Percentiles rank a stretch among this genome's conserved stretches.
Conservation (phyloP, 2,888 invertebrate species). For the Chesias legatella region DNA sequence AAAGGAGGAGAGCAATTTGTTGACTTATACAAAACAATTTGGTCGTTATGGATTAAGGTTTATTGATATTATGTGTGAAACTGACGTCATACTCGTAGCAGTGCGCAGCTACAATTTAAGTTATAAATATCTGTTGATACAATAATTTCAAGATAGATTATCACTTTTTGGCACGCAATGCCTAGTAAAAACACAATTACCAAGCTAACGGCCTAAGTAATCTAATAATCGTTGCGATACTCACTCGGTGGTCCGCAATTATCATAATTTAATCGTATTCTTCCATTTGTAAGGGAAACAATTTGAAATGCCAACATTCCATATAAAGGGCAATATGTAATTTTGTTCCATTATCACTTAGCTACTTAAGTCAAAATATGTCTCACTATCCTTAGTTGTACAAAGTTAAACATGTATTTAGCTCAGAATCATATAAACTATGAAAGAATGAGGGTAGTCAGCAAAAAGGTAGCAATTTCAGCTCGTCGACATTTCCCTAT, state of each 20-base stretch:
- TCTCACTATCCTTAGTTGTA: no score
- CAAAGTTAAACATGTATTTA: constrained; percentile 15
- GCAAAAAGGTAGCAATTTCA: constrained; percentile 68
- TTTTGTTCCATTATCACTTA: constrained; percentile 43
- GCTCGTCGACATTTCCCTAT: constrained; percentile 75
- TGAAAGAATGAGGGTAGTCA: constrained; percentile 36
- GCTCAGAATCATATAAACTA: constrained; percentile 9
- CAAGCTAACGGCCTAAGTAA: not conserved
- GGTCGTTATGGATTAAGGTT: no score
- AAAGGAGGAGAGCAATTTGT: constrained; percentile 3
- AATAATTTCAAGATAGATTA: constrained; percentile 12
- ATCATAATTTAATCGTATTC: constrained; percentile 44
- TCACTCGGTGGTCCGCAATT: constrained; percentile 19
- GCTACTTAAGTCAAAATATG: constrained; percentile 7
- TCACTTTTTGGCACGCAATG: constrained; percentile 3
- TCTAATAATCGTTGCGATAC: not conserved
- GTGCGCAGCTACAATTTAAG: constrained; percentile 19
- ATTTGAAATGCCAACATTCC: constrained; percentile 65
- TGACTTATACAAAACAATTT: not conserved
- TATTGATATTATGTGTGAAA: no score
- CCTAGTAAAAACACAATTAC: not conserved
- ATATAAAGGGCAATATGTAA: constrained; percentile 57
- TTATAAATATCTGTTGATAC: constrained; percentile 15
- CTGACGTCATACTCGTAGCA: no score
- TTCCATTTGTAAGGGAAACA: constrained; percentile 46